Conservation (phyloP, 2,888 invertebrate species). For the Leptopterna dolabrata region DNA sequence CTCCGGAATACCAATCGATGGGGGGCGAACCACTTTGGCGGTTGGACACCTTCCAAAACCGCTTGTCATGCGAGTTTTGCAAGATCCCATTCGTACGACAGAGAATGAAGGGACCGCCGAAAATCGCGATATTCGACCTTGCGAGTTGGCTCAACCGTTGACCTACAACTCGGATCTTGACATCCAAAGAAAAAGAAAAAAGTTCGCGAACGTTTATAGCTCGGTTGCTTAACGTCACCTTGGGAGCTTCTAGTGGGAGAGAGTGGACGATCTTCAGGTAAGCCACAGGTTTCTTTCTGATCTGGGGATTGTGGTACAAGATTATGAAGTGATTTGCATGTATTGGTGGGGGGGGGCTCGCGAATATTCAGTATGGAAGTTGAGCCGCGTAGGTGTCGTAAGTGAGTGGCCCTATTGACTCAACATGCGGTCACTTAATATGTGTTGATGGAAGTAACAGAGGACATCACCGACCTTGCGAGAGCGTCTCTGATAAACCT, state of each 20-base stretch:
- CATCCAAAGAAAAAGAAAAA: not conserved
- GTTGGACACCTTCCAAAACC: not conserved
- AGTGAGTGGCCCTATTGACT: not conserved
- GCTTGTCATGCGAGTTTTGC: not conserved
- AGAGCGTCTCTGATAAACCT: not conserved
- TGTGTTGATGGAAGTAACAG: not conserved
- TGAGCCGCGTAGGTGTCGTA: not conserved
- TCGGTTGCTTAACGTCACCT: not conserved
- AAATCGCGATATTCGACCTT: not conserved
- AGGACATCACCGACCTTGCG: constrained; percentile 1
- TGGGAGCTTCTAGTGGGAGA: not conserved
- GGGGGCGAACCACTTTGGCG: not conserved
- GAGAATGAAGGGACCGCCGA: not conserved
- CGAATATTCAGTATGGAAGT: not conserved
- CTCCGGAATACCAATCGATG: not conserved
- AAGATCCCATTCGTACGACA: not conserved
- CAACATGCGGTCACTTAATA: not conserved
- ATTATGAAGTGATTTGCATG: not conserved
- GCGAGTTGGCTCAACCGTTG: not conserved
- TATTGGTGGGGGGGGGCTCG: not conserved
- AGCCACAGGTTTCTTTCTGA: not conserved
- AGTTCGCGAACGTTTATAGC: not conserved
- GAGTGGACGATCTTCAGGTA: not conserved
- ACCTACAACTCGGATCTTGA: constrained; percentile 7
- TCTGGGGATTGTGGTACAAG: not conserved